phyloP scores from a whole-genome alignment of 2,888 invertebrate species.

The Psococerastis gibbosa region DNA sequence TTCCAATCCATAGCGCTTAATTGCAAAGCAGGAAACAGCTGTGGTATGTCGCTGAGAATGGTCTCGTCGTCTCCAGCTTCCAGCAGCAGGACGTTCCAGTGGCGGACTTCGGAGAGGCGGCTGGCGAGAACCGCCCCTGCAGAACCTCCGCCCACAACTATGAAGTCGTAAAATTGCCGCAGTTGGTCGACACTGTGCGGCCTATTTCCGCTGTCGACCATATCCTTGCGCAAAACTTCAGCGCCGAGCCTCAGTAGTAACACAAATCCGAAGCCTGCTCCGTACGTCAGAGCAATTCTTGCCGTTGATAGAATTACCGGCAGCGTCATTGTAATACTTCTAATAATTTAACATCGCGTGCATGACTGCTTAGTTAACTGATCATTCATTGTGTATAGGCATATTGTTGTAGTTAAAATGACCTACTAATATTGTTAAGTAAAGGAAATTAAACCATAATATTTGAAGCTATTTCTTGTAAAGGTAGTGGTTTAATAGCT shows the following conservation, averaged over 20 bases:
- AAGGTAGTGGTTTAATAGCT: too few species aligned
- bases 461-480: too few species aligned
- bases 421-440: too few species aligned
- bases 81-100: conserved; percentile 17
- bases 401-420: too few species aligned
- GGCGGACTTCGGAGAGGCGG: conserved; percentile 13
- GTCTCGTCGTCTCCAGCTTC: conserved; percentile 18
- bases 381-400: too few species aligned
- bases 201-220: not conserved
- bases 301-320: not conserved
- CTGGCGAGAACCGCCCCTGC: conserved; percentile 17
- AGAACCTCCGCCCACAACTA: conserved; percentile 16
- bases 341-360: too few species aligned
- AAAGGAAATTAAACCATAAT: too few species aligned
- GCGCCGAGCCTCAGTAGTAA: not conserved
- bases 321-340: not conserved
- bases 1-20: conserved; percentile 20
- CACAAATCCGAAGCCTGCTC: conserved; percentile 3
- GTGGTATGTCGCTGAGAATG: conserved; percentile 15
- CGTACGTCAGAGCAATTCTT: conserved; percentile 2
- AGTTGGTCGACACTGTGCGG: not conserved
- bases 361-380: too few species aligned
- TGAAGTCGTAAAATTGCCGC: conserved; percentile 4
- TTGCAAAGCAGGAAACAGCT: conserved; percentile 15
- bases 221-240: conserved; percentile 5